Base-by-base conservation (phyloP, 2,113 vertebrate species). In the Platysternon megacephalum region DNA sequence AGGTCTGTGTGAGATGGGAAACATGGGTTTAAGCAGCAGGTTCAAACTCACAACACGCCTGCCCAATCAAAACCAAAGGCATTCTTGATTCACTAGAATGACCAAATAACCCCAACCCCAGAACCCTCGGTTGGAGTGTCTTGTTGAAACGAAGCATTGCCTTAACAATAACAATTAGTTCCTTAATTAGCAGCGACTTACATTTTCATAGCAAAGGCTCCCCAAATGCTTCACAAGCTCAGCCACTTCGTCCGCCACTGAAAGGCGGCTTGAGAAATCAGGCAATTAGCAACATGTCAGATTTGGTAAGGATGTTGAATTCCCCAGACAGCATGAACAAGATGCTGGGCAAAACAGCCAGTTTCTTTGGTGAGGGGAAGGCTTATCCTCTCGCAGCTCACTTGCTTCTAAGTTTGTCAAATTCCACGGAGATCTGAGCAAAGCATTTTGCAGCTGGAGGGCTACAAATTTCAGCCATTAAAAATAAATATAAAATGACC, bases 401-500 rank as follows among this genome's bases (percentile, higher is more conserved):
- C 48, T 95, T 86, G 39, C 16, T 92, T 95, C 81, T 29, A 58
- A 82, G 72, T 82, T 89, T 51, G 1, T 1, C 11, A 51, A 89
- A 92, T 82, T 87, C 79, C 17, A 1, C n/a, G 51, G 87, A 95
- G 86, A 78, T 0, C 0, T 0, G 35, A 96, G 79, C 88, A 87
- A 93, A 96, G 87, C 85, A 93, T 46, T 88, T 35, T 97, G 94
- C 92, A 94, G 79, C 93, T 95, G 90, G 84, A 95, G 90, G 86
- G 51, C 85, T 95, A 95, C 89, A 58, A 53, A 76, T 46, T 86
- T 87, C 93, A 91, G 79, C 83, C 94, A 86, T 92, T 94, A 89
- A 84, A 96, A 94, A 97, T 90, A 96, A 96, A 95, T 81, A 93
- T 42, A 93, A 93, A 97, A 95, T 94, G 90, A 96, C 90, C 87